phyloP scores from a whole-genome alignment of 2,888 invertebrate species.

The Drosophila cognata region DNA sequence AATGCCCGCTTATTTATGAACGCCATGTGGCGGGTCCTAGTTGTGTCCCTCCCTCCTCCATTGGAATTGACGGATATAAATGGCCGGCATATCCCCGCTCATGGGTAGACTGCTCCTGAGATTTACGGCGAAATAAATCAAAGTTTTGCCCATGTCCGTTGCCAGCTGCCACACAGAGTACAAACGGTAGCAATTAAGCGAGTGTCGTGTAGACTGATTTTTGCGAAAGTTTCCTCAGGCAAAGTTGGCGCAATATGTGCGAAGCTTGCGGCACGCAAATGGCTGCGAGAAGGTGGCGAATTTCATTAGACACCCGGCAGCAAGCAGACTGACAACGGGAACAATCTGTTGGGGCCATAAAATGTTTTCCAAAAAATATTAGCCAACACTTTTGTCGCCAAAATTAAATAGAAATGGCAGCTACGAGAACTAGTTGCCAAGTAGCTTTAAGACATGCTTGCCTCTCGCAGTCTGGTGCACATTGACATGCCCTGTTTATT shows the following conservation, averaged over 20 bases:
- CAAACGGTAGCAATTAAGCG: constrained; percentile 62
- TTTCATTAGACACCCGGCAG: constrained; percentile 62
- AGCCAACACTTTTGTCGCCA: constrained; percentile 53
- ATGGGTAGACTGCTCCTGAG: constrained; percentile 36
- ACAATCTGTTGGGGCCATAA: constrained; percentile 68
- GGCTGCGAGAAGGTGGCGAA: constrained; percentile 48
- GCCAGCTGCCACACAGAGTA: constrained; percentile 41
- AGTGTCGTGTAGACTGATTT: constrained; percentile 28
- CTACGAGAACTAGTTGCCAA: constrained; percentile 20
- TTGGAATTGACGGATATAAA: neutral
- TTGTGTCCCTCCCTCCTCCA: neutral
- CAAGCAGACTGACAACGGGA: constrained; percentile 36
- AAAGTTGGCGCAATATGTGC: constrained; percentile 47
- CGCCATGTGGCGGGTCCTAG: constrained; percentile 13
- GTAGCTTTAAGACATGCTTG: constrained; percentile 43
- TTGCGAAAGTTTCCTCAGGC: constrained; percentile 42
- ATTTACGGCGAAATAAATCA: constrained; percentile 60
- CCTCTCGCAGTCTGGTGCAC: neutral
- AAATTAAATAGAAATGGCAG: constrained; percentile 50
- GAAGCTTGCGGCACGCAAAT: constrained; percentile 25
- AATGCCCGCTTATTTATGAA: constrained; percentile 51
- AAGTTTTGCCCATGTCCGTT: constrained; percentile 37
- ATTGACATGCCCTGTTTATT: constrained; percentile 21
- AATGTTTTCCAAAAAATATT: constrained; percentile 57
- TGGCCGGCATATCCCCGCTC: neutral